A percentile compares a stretch with the other conserved stretches of the same genome.
Evolutionary conservation across 2,113 vertebrate species (phyloP).

Genomic region (Corynorhinus townsendii): DNA sequence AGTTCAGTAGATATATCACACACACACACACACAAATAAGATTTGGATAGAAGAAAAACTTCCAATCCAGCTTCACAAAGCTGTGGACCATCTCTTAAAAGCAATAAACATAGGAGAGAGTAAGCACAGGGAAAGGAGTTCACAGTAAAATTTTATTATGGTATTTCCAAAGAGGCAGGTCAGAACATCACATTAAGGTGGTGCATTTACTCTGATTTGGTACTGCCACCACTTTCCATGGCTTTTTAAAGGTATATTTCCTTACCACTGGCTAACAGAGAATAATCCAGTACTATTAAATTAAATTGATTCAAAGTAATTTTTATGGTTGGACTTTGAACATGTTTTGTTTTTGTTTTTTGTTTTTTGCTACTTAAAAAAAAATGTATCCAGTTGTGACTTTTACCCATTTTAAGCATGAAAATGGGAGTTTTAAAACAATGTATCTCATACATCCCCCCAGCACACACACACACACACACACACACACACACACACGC

Average conservation of each 20-base stretch:
- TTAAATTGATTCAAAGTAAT: slow-evolving; percentile 4
- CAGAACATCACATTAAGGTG: not conserved
- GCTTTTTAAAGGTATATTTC: not conserved
- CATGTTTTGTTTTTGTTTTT: not conserved
- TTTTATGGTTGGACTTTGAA: slow-evolving; percentile 8
- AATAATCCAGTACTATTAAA: not conserved
- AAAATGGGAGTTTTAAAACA: not conserved
- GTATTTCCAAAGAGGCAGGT: not conserved
- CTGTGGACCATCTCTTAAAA: not conserved
- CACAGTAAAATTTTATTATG: not conserved
- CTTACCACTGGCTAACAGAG: not conserved
- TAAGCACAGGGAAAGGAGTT: not conserved
- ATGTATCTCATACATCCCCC: not conserved
- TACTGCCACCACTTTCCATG: not conserved
- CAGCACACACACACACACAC: not conserved
- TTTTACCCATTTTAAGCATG: not conserved
- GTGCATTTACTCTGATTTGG: not conserved
- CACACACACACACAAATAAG: not conserved
- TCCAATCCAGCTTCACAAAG: not conserved
- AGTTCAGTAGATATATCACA: not conserved
- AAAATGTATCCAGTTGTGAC: not conserved
- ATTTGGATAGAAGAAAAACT: not conserved
- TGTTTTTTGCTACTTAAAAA: not conserved
- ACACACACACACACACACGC: not conserved
- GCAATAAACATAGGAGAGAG: not conserved